A percentile compares a stretch with the other conserved stretches of the same genome.
phyloP scores from a whole-genome alignment of 2,888 invertebrate genomes.

The Caenorhabditis sulstoni region DNA sequence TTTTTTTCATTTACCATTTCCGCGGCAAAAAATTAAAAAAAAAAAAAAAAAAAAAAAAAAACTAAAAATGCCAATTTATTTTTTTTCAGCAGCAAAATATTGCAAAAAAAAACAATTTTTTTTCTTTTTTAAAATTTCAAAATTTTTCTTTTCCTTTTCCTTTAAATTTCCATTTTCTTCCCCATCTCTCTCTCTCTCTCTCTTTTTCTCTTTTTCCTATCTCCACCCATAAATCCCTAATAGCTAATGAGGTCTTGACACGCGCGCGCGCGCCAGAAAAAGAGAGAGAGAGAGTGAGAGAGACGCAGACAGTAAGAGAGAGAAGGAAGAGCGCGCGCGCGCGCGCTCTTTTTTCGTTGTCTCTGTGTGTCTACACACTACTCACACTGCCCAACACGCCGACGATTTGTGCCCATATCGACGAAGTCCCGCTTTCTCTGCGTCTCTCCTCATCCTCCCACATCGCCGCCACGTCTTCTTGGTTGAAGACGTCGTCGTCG shows the following conservation, averaged over 20 bases:
- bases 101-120: no score
- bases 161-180: constrained; percentile 23
- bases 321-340: no score
- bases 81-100: no score
- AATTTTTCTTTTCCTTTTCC: not conserved
- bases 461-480: constrained; percentile 32
- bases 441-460: constrained; percentile 8
- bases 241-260: constrained; percentile 60
- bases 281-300: constrained; percentile 6
- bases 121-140: not conserved
- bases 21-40: no score
- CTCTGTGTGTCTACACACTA: no score
- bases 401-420: constrained; percentile 6
- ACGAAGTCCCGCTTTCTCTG: constrained; percentile 18
- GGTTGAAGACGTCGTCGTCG: constrained; percentile 18
- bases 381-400: no score
- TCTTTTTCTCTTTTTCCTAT: constrained; percentile 12
- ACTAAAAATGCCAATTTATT: no score
- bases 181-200: constrained; percentile 14
- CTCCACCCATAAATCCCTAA: constrained; percentile 34
- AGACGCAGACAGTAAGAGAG: constrained; percentile 48
- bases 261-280: constrained; percentile 25
- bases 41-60: no score
- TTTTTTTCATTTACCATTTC: no score
- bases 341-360: no score